Percentiles rank a stretch among this genome's conserved stretches.
phyloP scores from a whole-genome alignment of 2,888 invertebrate genomes.

The Leistus spinibarbis region DNA sequence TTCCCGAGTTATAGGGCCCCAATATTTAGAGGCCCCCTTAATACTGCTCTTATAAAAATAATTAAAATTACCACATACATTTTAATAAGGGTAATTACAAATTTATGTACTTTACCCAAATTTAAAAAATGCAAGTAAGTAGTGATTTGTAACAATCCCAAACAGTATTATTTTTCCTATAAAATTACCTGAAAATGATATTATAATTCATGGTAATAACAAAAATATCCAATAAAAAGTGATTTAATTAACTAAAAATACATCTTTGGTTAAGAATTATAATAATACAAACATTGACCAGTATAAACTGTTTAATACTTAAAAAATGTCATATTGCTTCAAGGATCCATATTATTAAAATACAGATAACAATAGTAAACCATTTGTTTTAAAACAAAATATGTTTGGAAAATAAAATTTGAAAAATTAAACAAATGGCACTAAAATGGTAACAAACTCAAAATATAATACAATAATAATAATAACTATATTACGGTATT shows the following conservation, averaged over 20 bases:
- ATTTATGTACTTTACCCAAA: too few relatives aligned
- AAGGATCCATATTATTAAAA: background rate
- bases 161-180: too few relatives aligned
- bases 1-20: too few relatives aligned
- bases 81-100: too few relatives aligned
- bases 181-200: too few relatives aligned
- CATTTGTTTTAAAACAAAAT: conserved; percentile 9
- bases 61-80: too few relatives aligned
- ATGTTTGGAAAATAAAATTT: conserved; percentile 1
- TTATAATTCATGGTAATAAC: too few relatives aligned
- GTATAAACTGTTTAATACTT: conserved; percentile 18
- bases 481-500: background rate
- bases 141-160: too few relatives aligned
- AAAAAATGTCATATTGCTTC: conserved; percentile 20
- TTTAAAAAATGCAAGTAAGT: too few relatives aligned
- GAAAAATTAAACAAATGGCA: conserved; percentile 30
- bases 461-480: background rate
- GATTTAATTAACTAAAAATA: conserved; percentile 18
- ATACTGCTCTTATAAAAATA: too few relatives aligned
- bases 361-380: conserved; percentile 12
- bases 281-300: conserved; percentile 28
- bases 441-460: conserved; percentile 25
- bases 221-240: background rate
- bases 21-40: too few relatives aligned
- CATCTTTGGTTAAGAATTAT: conserved; percentile 35